Percentiles rank a stretch among this genome's conserved stretches.
These are phyloP conservation scores for Philhelius pedissequus DNA, from an alignment of 2,888 invertebrate species.

Conservation along the genomic window DNA sequence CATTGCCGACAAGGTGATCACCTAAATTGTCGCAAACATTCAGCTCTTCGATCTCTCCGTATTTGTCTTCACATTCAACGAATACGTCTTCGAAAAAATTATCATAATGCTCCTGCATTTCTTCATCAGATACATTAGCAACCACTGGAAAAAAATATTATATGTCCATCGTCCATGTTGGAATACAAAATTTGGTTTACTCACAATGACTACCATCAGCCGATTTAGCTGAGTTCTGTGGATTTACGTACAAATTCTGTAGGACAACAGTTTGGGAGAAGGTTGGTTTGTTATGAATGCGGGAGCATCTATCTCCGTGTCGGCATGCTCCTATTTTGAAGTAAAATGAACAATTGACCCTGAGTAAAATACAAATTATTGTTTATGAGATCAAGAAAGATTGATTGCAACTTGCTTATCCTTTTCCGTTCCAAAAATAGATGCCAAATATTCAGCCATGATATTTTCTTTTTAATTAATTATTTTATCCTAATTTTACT, in stretches of 20 bases:
- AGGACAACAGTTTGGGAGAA: constrained; percentile 98
- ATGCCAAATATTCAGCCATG: constrained; percentile 98
- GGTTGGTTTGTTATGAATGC: constrained; percentile 99
- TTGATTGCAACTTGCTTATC: constrained; percentile 95
- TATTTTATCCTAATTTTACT: too few relatives aligned
- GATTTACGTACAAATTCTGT: constrained; percentile 98
- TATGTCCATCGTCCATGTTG: neutral
- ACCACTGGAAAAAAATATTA: constrained; percentile 83
- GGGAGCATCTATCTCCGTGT: constrained; percentile 98
- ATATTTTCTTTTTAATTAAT: too few relatives aligned
- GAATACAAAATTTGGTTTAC: constrained; percentile 75
- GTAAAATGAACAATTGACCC: constrained; percentile 99
- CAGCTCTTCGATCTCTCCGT: constrained; percentile 99
- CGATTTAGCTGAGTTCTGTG: constrained; percentile 98
- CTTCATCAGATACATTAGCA: constrained; percentile 96
- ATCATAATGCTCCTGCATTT: constrained; percentile 99
- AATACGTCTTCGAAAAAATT: constrained; percentile 99
- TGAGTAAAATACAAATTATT: constrained; percentile 76
- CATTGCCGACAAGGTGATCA: constrained; percentile 99
- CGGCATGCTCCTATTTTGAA: constrained; percentile 99
- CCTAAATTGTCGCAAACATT: constrained; percentile 99
- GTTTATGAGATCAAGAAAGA: neutral
- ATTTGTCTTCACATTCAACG: constrained; percentile 98
- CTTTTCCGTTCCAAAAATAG: constrained; percentile 98
- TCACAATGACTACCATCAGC: constrained; percentile 97